Percentiles rank a stretch among this genome's conserved stretches.
Conservation (phyloP, 2,888 invertebrate genomes). For the Tenthredo notha region DNA sequence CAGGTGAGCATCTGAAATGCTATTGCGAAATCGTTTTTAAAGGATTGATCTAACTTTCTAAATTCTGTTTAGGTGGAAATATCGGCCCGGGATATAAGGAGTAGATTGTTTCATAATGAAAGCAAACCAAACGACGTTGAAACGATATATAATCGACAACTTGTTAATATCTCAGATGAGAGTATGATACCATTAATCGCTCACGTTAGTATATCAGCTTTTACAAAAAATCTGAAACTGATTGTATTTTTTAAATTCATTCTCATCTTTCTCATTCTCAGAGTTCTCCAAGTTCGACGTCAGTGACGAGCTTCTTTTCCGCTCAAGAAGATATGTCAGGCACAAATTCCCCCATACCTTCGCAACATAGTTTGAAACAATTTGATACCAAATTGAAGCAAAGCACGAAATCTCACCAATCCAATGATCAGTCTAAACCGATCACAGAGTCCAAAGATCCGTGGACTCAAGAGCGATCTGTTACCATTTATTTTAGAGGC, state of each 20-base stretch:
- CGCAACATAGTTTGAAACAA: constrained; percentile 47
- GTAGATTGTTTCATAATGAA: constrained; percentile 80
- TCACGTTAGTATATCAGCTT: constrained; percentile 21
- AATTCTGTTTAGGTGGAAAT: constrained; percentile 83
- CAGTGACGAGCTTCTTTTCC: constrained; percentile 69
- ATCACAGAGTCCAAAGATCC: constrained; percentile 51
- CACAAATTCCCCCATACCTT: constrained; percentile 47
- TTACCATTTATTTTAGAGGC: constrained; percentile 77
- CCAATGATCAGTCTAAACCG: constrained; percentile 54
- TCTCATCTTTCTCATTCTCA: constrained; percentile 59
- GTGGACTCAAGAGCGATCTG: constrained; percentile 62
- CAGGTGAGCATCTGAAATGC: constrained; percentile 76
- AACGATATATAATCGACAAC: constrained; percentile 33
- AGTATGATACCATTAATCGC: constrained; percentile 17
- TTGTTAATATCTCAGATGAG: constrained; percentile 34
- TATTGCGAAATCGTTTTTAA: too few relatives aligned
- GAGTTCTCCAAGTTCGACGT: constrained; percentile 67
- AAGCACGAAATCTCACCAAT: constrained; percentile 54
- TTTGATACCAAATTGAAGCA: constrained; percentile 31
- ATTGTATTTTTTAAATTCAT: not conserved
- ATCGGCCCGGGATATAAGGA: constrained; percentile 90
- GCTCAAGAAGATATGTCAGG: constrained; percentile 67
- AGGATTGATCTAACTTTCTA: constrained; percentile 28
- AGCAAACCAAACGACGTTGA: constrained; percentile 57
- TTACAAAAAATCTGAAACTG: not conserved